Conservation (phyloP, 2,797 vertebrate genomes). For the Arrhamphus sclerolepis region DNA sequence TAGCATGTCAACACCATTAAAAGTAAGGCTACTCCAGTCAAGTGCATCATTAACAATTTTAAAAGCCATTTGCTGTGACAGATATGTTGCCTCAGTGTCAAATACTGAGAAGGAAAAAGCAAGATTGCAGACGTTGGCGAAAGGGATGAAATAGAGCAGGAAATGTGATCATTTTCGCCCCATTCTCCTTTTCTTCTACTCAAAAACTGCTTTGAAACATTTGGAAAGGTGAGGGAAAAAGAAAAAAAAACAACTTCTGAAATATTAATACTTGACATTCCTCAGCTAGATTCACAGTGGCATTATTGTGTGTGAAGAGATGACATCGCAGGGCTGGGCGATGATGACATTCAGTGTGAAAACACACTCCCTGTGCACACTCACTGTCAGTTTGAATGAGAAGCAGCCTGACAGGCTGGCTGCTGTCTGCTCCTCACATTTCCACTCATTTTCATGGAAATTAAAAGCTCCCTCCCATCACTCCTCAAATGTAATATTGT, state of each 20-base stretch:
- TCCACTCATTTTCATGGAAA: conserved; percentile 50
- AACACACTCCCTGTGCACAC: conserved; percentile 48
- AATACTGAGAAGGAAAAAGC: not conserved
- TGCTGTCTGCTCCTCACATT: conserved; percentile 33
- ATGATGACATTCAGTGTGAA: conserved; percentile 56
- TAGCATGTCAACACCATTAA: not conserved
- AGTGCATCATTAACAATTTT: conserved; percentile 23
- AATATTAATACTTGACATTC: conserved; percentile 65
- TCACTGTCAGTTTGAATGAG: conserved; percentile 50
- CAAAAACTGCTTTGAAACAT: conserved; percentile 1
- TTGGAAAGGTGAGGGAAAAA: conserved; percentile 6
- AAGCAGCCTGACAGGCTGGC: conserved; percentile 21
- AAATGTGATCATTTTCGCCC: conserved; percentile 9
- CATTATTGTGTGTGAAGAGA: conserved; percentile 49
- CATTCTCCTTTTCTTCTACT: conserved; percentile 7
- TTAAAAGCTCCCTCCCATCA: conserved; percentile 32
- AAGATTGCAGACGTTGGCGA: conserved; percentile 6
- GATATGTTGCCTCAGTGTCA: conserved; percentile 6
- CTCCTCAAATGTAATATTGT: conserved; percentile 12
- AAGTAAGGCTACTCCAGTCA: conserved; percentile 31
- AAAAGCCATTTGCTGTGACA: conserved; percentile 29
- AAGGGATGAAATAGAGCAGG: not conserved
- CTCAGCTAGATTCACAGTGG: conserved; percentile 46
- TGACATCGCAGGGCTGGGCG: conserved; percentile 55
- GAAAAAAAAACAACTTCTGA: conserved; percentile 34